Evolutionary conservation across 2,888 invertebrate species (phyloP).

Genomic region (Caenorhabditis wallacei): DNA sequence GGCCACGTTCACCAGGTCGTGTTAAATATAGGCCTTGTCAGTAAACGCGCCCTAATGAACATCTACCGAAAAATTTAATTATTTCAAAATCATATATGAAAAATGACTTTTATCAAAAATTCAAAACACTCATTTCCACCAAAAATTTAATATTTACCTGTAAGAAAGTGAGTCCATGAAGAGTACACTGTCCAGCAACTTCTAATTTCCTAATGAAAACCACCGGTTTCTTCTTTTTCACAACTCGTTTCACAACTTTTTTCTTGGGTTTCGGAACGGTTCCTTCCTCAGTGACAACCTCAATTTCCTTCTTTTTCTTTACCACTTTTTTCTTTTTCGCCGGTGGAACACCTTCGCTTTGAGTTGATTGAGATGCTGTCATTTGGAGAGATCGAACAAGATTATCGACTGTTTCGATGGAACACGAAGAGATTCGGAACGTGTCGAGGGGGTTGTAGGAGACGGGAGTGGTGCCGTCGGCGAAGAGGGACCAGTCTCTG

Average conservation of each 20-base stretch:
- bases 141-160: constrained; percentile 45
- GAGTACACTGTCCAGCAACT: constrained; percentile 73
- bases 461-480: constrained; percentile 71
- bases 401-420: constrained; percentile 72
- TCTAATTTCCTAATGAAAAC: constrained; percentile 70
- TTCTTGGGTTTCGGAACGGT: constrained; percentile 63
- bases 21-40: too few species aligned
- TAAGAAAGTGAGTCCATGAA: constrained; percentile 70
- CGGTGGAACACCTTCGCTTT: constrained; percentile 23
- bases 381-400: constrained; percentile 63
- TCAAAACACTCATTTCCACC: neutral
- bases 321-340: constrained; percentile 66
- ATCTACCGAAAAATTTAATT: too few species aligned
- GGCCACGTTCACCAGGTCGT: too few species aligned
- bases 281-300: constrained; percentile 41
- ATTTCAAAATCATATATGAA: too few species aligned
- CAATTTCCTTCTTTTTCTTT: constrained; percentile 64
- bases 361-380: constrained; percentile 44
- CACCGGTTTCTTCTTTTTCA: constrained; percentile 59
- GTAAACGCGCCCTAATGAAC: too few species aligned
- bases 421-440: constrained; percentile 70
- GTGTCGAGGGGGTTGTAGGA: constrained; percentile 70
- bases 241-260: constrained; percentile 63
- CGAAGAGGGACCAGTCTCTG: constrained; percentile 72
- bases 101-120: too few species aligned